A percentile compares a stretch with the other conserved stretches of the same genome.
phyloP scores from a whole-genome alignment of 2,797 vertebrate genomes.

The Triplophysa bombifrons region DNA sequence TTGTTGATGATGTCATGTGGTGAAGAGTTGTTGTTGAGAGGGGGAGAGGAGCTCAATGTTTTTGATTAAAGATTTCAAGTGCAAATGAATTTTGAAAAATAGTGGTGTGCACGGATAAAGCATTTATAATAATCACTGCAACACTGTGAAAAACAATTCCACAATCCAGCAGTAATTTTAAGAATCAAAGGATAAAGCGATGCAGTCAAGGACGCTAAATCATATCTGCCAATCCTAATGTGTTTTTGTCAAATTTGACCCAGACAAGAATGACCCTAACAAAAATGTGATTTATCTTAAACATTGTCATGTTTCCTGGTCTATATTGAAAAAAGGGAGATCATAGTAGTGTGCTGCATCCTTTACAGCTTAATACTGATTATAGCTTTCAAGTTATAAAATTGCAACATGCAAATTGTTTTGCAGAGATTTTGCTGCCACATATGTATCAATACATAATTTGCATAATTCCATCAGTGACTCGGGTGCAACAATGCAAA shows the following conservation, averaged over 20 bases:
- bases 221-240: conserved; percentile 54
- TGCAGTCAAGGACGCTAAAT: conserved; percentile 56
- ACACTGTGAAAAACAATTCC: too few relatives aligned
- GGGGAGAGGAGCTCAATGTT: too few relatives aligned
- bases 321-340: not conserved
- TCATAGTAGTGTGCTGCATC: not conserved
- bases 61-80: too few relatives aligned
- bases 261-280: conserved; percentile 61
- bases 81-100: too few relatives aligned
- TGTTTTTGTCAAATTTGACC: conserved; percentile 72
- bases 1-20: too few relatives aligned
- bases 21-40: too few relatives aligned
- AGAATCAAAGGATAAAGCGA: conserved; percentile 64
- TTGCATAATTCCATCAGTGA: not conserved
- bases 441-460: not conserved
- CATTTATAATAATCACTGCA: too few relatives aligned
- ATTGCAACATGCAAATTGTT: not conserved
- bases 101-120: too few relatives aligned
- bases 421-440: not conserved
- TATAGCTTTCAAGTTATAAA: not conserved
- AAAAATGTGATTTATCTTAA: not conserved
- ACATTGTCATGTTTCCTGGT: not conserved
- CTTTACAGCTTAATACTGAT: not conserved
- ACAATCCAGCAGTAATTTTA: conserved; percentile 8
- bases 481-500: not conserved